phyloP scores from a whole-genome alignment of 2,888 invertebrate genomes.

The Polia nebulosa region DNA sequence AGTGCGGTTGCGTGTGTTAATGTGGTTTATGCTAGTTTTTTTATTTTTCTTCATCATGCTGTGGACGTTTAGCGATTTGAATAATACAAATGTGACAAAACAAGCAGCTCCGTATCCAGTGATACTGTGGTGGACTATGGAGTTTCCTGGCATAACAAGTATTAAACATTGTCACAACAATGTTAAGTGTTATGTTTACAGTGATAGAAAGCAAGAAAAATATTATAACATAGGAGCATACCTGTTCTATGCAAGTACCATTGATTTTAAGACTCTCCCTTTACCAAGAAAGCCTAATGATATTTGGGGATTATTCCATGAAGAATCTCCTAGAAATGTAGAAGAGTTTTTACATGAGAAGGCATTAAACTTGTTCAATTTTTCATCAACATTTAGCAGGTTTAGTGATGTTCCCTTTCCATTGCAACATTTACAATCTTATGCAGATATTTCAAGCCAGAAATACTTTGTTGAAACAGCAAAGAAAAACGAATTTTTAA shows the following conservation, averaged over 20 bases:
- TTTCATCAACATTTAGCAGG: constrained; percentile 95
- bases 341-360: constrained; percentile 92
- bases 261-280: constrained; percentile 93
- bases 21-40: constrained; percentile 68
- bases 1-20: constrained; percentile 70
- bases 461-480: constrained; percentile 90
- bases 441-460: constrained; percentile 89
- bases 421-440: constrained; percentile 92
- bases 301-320: constrained; percentile 95
- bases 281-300: constrained; percentile 90
- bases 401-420: constrained; percentile 94
- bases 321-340: constrained; percentile 96
- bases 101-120: constrained; percentile 70
- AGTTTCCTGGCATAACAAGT: constrained; percentile 77
- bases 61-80: constrained; percentile 60
- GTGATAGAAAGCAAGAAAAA: constrained; percentile 67
- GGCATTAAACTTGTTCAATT: constrained; percentile 93
- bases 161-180: constrained; percentile 73
- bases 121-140: constrained; percentile 88
- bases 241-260: constrained; percentile 94
- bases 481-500: constrained; percentile 90
- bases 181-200: constrained; percentile 78
- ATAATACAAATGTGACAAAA: constrained; percentile 40
- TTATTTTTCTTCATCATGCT: constrained; percentile 66
- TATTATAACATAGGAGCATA: constrained; percentile 88